phyloP scores from a whole-genome alignment of 2,113 vertebrate genomes.

The Corynorhinus townsendii region DNA sequence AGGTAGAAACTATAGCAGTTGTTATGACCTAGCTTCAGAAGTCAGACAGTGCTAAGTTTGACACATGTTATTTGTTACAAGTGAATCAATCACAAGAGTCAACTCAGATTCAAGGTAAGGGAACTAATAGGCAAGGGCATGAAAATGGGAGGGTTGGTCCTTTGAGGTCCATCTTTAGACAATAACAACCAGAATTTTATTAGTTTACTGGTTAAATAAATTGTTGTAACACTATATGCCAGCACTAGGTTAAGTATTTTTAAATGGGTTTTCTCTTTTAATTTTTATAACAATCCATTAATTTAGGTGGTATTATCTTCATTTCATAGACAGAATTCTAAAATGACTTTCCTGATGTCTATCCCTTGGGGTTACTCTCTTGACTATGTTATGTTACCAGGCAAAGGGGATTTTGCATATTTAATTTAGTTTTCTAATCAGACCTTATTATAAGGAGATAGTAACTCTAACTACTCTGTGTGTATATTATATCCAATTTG shows the following conservation, averaged over 20 bases:
- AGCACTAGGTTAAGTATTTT: background rate
- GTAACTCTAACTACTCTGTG: slow-evolving; percentile 48
- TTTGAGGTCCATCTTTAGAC: background rate
- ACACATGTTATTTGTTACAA: background rate
- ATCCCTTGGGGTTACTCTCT: background rate
- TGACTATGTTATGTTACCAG: background rate
- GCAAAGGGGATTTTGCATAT: slow-evolving; percentile 22
- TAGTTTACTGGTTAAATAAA: background rate
- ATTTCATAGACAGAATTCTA: slow-evolving; percentile 8
- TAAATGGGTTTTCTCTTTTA: background rate
- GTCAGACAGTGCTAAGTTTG: background rate
- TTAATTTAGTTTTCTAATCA: slow-evolving; percentile 52
- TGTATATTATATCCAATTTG: slow-evolving; percentile 73
- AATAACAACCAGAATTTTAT: background rate
- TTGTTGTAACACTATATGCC: background rate
- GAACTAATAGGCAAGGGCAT: background rate
- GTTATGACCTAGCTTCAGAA: background rate
- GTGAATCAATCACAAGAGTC: background rate
- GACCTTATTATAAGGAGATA: background rate
- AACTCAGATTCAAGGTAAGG: background rate
- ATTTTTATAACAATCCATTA: background rate
- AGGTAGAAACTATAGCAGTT: background rate
- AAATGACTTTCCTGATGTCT: background rate
- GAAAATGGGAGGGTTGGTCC: background rate
- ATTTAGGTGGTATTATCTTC: background rate